Base-by-base conservation (phyloP, 2,113 vertebrate species). In the Aphelocoma coerulescens region DNA sequence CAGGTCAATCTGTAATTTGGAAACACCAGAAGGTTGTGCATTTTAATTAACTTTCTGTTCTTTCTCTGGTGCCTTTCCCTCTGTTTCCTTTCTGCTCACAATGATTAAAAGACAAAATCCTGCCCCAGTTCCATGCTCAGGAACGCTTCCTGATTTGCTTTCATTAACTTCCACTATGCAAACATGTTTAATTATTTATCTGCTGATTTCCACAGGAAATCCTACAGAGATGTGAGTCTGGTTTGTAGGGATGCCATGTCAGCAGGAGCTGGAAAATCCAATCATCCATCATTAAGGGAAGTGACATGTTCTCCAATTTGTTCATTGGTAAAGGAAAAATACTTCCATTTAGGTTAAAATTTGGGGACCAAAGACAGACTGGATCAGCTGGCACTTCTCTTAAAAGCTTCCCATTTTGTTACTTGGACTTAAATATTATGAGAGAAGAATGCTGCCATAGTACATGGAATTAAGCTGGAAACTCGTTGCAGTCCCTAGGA, bases 171-270 rank as follows among this genome's bases (percentile, higher is more conserved):
- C 59, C 62, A 76, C 54, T 77, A 75, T 18, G 41, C 67, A 91
- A 79, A 89, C 48, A 37, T n/a, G 9, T 91, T 96, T 80, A 85
- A 94, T 95, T 95, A 92, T 97, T 95, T 88, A 93, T 63, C 52
- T 85, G n/a, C 55, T 88, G 91, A 49, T 94, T 96, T 96, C 77
- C 65, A 92, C 39, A 85, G 80, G 69, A 91, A 69, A 93, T 78
- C 58, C 75, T 63, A 63, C 51, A 67, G 73, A 66, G 73, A 71
- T 57, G 12, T 55, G 72, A 67, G 61, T 30, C 68, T 74, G 85
- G 20, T 92, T 95, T 63, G 1, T 19, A 61, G 69, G 61, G 68
- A 74, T 85, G 59, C 58, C 43, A 24, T 68, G 58, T 81, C 91
- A 95, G 72, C 75, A 88, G 81, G 78, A 91, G 72, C 33, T 82